These are phyloP conservation scores for Mirza zaza DNA, from an alignment of 2,113 vertebrate genomes.

Conservation along the genomic window DNA sequence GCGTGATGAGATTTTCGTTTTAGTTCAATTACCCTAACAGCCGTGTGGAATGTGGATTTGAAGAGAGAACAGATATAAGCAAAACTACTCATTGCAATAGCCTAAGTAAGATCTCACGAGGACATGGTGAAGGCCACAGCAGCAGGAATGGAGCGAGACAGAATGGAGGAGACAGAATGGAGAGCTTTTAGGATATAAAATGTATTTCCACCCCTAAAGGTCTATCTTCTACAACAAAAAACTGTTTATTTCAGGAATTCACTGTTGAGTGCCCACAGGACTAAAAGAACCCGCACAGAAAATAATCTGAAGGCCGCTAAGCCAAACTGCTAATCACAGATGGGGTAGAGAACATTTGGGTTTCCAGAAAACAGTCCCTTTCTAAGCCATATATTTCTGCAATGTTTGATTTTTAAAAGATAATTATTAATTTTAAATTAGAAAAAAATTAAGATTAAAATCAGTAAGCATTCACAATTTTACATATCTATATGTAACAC, in stretches of 20 bases:
- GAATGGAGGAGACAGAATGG: neutral
- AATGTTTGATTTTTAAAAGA: neutral
- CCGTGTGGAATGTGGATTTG: neutral
- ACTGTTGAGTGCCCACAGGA: neutral
- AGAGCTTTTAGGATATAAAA: neutral
- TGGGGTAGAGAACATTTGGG: neutral
- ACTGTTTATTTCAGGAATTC: neutral
- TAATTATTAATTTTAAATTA: neutral
- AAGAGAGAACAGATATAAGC: neutral
- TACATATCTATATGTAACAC: neutral
- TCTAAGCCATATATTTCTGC: neutral
- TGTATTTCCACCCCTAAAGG: neutral
- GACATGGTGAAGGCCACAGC: neutral
- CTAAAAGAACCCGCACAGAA: neutral
- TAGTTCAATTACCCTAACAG: neutral
- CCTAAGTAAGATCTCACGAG: neutral
- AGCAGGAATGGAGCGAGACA: accelerated
- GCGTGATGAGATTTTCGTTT: neutral
- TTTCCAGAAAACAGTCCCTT: neutral
- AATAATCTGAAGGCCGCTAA: neutral
- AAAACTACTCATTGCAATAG: neutral
- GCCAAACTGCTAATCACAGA: neutral
- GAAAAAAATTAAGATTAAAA: neutral
- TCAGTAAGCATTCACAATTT: neutral
- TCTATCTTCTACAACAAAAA: neutral